These are phyloP conservation scores for Thermophis baileyi DNA, from an alignment of 2,113 vertebrate genomes.

Conservation along the genomic window DNA sequence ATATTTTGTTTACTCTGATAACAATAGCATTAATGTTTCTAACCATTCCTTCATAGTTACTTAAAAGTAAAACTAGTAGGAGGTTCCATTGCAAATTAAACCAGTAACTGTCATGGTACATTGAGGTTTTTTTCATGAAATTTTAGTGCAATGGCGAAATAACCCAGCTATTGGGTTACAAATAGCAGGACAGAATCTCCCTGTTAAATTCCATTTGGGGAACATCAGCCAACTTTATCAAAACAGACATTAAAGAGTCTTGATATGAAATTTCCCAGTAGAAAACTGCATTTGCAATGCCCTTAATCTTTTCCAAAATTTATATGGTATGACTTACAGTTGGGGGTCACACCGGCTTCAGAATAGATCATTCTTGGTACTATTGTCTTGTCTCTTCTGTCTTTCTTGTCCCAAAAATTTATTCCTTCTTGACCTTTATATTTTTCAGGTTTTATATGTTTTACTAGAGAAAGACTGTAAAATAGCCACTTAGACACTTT, in stretches of 20 bases:
- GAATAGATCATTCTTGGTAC: conserved; percentile 59
- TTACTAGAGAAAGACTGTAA: conserved; percentile 78
- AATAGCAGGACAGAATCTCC: background rate
- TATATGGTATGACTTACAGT: background rate
- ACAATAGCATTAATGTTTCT: background rate
- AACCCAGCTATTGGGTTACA: background rate
- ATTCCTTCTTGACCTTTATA: conserved; percentile 34
- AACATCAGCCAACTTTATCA: background rate
- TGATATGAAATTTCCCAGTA: background rate
- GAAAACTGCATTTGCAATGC: too few relatives aligned
- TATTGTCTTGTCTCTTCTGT: conserved; percentile 28
- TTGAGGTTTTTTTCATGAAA: background rate
- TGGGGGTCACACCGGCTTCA: conserved; percentile 43
- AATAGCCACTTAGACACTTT: conserved; percentile 87
- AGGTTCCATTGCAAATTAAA: background rate
- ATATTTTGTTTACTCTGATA: background rate
- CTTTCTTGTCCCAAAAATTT: background rate
- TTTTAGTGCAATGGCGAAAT: background rate
- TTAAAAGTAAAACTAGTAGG: background rate
- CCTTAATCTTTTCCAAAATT: background rate
- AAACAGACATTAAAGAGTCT: background rate
- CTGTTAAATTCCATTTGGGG: background rate
- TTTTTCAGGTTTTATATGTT: conserved; percentile 76
- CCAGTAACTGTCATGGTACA: background rate
- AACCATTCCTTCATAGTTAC: background rate